phyloP scores from a whole-genome alignment of 2,888 invertebrate genomes.

The Chironomus riparius region DNA sequence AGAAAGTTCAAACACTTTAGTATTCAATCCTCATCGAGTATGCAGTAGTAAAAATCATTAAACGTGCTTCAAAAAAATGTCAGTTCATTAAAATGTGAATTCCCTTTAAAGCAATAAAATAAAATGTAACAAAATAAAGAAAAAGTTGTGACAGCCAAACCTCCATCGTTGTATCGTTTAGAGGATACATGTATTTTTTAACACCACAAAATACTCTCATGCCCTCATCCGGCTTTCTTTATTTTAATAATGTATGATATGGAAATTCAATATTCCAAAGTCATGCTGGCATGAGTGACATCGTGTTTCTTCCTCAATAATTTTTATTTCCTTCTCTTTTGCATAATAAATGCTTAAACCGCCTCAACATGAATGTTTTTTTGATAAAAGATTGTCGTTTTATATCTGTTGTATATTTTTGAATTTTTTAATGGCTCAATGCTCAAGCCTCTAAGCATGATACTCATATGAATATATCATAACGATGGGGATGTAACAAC shows the following conservation, averaged over 20 bases:
- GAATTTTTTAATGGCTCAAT: conserved; percentile 1
- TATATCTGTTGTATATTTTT: background rate
- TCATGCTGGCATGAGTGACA: background rate
- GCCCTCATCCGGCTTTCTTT: background rate
- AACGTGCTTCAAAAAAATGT: too few species aligned
- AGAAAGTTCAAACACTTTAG: too few species aligned
- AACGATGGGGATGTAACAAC: background rate
- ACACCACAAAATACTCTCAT: too few species aligned
- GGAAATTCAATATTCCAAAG: conserved; percentile 5
- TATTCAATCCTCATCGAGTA: too few species aligned
- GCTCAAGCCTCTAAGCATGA: background rate
- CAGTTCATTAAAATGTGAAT: too few species aligned
- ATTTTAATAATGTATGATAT: conserved; percentile 5
- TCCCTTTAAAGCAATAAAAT: too few species aligned
- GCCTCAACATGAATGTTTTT: background rate
- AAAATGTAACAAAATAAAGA: too few species aligned
- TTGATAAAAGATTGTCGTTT: background rate
- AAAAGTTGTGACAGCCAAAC: too few species aligned
- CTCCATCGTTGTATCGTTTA: too few species aligned
- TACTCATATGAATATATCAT: background rate
- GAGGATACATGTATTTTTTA: too few species aligned
- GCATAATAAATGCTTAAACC: background rate
- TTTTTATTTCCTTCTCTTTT: background rate
- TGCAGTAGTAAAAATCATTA: too few species aligned
- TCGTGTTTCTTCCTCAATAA: background rate